A percentile compares a stretch with the other conserved stretches of the same genome.
These are phyloP conservation scores for Scomber scombrus DNA, from an alignment of 2,113 vertebrate genomes.

Conservation along the genomic window DNA sequence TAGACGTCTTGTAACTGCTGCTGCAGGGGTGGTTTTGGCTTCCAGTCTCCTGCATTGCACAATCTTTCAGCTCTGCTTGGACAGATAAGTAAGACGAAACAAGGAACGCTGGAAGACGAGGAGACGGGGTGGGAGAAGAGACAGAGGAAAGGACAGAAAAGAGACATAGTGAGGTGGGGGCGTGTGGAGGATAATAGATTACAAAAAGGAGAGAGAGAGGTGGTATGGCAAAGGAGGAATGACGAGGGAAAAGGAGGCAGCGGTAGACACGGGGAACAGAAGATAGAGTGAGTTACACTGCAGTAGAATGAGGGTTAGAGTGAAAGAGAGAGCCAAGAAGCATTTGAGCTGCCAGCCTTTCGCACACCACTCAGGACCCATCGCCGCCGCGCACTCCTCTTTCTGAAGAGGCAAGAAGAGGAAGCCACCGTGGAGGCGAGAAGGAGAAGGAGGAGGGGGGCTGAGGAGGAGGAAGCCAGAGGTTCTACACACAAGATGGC, in stretches of 20 bases:
- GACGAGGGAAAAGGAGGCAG: constrained; percentile 46
- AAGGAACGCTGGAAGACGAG: constrained; percentile 9
- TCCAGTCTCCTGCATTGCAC: constrained; percentile 67
- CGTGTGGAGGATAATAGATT: constrained; percentile 43
- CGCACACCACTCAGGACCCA: constrained; percentile 33
- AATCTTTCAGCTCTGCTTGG: constrained; percentile 46
- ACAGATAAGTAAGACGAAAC: constrained; percentile 54
- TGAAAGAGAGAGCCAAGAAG: constrained; percentile 62
- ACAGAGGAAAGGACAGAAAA: constrained; percentile 20
- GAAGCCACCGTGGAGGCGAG: constrained; percentile 73
- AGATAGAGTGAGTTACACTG: constrained; percentile 60
- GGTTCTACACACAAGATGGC: constrained; percentile 86
- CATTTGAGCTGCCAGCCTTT: constrained; percentile 61
- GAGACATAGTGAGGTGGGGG: constrained; percentile 25
- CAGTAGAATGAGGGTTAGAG: constrained; percentile 75
- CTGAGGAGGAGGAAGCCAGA: constrained; percentile 81
- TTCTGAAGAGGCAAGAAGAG: constrained; percentile 62
- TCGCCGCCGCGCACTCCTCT: constrained; percentile 17
- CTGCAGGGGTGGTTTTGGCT: constrained; percentile 65
- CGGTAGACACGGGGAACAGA: constrained; percentile 28
- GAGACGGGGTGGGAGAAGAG: constrained; percentile 1
- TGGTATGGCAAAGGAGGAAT: constrained; percentile 56
- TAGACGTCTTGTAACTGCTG: constrained; percentile 68
- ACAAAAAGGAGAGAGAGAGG: constrained; percentile 22
- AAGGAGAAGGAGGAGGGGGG: constrained; percentile 76